Evolutionary conservation across 2,888 invertebrate genomes (phyloP).

Genomic region (Pyrrhosoma nymphula): DNA sequence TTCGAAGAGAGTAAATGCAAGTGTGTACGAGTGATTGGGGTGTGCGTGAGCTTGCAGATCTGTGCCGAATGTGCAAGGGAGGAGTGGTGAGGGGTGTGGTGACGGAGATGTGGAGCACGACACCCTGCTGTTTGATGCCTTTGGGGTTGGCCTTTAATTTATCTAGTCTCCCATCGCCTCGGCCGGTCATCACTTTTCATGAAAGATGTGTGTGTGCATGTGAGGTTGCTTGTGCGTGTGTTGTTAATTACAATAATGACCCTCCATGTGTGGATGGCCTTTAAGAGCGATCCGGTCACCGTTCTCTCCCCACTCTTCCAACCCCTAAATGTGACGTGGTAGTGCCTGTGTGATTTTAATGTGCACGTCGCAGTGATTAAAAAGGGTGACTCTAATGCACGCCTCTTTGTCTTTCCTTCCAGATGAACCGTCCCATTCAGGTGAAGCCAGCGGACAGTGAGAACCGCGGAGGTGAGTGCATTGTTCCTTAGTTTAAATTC

Average conservation of each 20-base stretch:
- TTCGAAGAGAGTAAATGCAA: not conserved
- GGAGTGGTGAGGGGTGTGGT: not conserved
- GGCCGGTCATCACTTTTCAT: not conserved
- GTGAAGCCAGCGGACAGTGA: slow-evolving; percentile 99
- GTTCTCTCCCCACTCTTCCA: not conserved
- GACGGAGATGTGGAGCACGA: not conserved
- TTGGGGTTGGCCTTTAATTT: not conserved
- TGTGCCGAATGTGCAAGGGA: not conserved
- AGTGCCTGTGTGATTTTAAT: not conserved
- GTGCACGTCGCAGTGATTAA: not conserved
- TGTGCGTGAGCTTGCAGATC: not conserved
- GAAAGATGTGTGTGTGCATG: not conserved
- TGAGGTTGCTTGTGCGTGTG: not conserved
- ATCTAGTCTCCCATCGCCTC: not conserved
- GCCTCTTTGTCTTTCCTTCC: slow-evolving; percentile 79
- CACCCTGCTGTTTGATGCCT: not conserved
- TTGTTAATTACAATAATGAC: not conserved
- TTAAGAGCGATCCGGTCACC: not conserved
- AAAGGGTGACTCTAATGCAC: not conserved
- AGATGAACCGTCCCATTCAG: slow-evolving; percentile 99
- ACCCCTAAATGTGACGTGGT: not conserved
- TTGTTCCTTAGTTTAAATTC: not conserved
- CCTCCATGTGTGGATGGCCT: not conserved
- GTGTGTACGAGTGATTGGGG: not conserved
- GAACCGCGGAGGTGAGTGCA: slow-evolving; percentile 95